Conservation (phyloP, 1,140 invertebrate species). For the Scylla paramamosain region DNA sequence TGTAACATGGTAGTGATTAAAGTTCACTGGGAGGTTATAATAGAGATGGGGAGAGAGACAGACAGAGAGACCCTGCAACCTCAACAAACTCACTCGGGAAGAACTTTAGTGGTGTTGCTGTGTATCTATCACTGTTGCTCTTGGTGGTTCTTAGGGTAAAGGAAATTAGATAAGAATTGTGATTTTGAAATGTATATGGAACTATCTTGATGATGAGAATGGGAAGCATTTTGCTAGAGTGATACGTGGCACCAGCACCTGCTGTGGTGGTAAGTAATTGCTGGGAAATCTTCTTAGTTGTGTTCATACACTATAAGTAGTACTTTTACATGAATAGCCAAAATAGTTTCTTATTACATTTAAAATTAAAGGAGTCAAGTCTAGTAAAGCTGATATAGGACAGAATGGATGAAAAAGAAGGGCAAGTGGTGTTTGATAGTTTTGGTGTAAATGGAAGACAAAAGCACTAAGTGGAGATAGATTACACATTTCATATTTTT, state of each 20-base stretch:
- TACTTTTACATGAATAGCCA: too few relatives aligned
- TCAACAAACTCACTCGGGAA: neutral
- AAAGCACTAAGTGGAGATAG: too few relatives aligned
- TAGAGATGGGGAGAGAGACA: too few relatives aligned
- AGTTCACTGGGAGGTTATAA: neutral
- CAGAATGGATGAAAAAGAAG: too few relatives aligned
- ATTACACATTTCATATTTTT: too few relatives aligned
- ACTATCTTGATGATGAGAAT: slow-evolving; percentile 31
- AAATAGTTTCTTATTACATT: too few relatives aligned
- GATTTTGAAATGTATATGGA: neutral
- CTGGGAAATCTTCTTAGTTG: slow-evolving; percentile 23
- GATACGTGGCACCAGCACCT: neutral
- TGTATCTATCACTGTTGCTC: neutral
- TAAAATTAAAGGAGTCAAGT: too few relatives aligned
- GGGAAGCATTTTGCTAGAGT: slow-evolving; percentile 34
- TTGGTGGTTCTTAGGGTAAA: neutral
- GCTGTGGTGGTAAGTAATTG: slow-evolving; percentile 36
- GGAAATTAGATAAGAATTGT: neutral
- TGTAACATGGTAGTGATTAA: slow-evolving; percentile 10
- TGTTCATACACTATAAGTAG: too few relatives aligned
- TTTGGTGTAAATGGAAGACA: too few relatives aligned
- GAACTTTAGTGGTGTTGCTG: slow-evolving; percentile 6
- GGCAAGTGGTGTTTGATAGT: too few relatives aligned
- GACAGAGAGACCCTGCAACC: slow-evolving; percentile 2
- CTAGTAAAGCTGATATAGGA: too few relatives aligned